phyloP scores from a whole-genome alignment of 2,797 vertebrate genomes.

The Agapornis canus region DNA sequence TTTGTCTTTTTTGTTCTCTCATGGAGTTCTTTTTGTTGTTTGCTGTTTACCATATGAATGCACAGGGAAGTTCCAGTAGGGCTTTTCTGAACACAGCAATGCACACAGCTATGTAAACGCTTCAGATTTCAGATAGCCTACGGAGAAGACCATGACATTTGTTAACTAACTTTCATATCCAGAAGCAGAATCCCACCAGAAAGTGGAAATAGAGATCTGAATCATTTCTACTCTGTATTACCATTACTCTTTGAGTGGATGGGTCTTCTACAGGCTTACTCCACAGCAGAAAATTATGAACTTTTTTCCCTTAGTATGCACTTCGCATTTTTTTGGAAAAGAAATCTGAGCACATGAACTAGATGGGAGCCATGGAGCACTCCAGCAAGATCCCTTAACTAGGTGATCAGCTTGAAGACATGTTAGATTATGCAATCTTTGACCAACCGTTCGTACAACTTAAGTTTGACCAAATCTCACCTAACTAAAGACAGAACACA shows the following conservation, averaged over 20 bases:
- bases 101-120: neutral
- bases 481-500: neutral
- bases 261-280: neutral
- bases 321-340: neutral
- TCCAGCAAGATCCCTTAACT: neutral
- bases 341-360: neutral
- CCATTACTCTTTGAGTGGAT: neutral
- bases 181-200: neutral
- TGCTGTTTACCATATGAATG: neutral
- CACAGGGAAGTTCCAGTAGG: neutral
- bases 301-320: neutral
- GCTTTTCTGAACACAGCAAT: neutral
- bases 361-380: neutral
- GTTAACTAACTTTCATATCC: neutral
- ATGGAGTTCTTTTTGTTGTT: neutral
- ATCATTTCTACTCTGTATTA: neutral
- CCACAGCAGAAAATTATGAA: neutral
- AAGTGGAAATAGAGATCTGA: neutral
- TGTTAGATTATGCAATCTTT: neutral
- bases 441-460: neutral
- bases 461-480: neutral
- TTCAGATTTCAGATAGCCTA: neutral
- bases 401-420: neutral
- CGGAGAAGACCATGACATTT: neutral
- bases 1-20: slow-evolving; percentile 42